Conservation (phyloP, 2,113 vertebrate genomes). For the Leucopsar rothschildi region DNA sequence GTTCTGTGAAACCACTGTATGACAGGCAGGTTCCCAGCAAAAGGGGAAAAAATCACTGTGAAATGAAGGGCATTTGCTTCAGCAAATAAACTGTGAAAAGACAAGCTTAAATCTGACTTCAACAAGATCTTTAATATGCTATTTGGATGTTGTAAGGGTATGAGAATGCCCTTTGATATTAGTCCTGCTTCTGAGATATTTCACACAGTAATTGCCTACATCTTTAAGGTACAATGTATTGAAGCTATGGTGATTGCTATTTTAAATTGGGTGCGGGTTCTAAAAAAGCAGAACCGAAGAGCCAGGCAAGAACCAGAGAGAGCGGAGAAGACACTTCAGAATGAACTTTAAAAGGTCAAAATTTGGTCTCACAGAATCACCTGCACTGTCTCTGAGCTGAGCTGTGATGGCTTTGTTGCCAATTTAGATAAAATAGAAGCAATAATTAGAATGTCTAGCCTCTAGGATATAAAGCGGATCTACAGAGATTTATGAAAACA, state of each 20-base stretch:
- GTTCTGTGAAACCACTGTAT: not conserved
- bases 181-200: constrained; percentile 59
- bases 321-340: constrained; percentile 13
- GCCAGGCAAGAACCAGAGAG: not conserved
- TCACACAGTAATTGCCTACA: constrained; percentile 54
- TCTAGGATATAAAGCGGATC: constrained; percentile 50
- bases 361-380: constrained; percentile 56
- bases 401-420: constrained; percentile 55
- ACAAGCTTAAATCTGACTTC: constrained; percentile 58
- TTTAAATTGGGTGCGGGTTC: constrained; percentile 49
- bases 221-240: constrained; percentile 57
- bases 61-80: constrained; percentile 61
- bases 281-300: constrained; percentile 29
- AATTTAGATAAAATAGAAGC: constrained; percentile 69
- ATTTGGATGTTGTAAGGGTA: constrained; percentile 54
- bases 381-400: constrained; percentile 51
- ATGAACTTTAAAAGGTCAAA: constrained; percentile 66
- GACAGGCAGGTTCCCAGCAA: constrained; percentile 8
- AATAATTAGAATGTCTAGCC: constrained; percentile 66
- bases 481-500: constrained; percentile 65
- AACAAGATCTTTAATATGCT: constrained; percentile 61
- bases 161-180: constrained; percentile 65
- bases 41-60: constrained; percentile 38
- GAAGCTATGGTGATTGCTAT: constrained; percentile 49
- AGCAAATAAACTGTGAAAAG: constrained; percentile 52